Evolutionary conservation across 1,140 invertebrate species (phyloP), one percentile per base, ranked within the genome.

Genomic region (Temnothorax curvispinosus): DNA sequence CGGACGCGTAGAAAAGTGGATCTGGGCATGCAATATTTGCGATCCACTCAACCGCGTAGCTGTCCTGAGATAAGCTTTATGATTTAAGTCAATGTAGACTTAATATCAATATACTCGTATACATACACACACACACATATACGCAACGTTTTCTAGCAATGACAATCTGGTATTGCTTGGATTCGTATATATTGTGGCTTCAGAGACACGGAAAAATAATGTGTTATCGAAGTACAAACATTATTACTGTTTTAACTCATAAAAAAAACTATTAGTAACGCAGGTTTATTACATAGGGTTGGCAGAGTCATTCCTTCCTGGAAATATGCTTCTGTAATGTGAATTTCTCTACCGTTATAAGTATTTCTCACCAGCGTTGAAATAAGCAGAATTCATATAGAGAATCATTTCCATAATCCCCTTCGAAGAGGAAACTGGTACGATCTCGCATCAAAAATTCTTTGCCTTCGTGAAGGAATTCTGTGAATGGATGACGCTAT

Each of bases 41-140:
- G 44, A 76, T 85, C 72, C 86, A 87, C 86, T 87, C 86, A 85
- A 64, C 81, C 80, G 50, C 65, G 58, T 54, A 52, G 65, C 47
- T 74, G 41, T 80, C 69, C 4, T 21, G 69, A 32, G 62, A 78
- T 85, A 86, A 86, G 71, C 65, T 86, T 85, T 85, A 88, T 88
- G 82, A 86, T 85, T 86, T 81, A 78, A 85, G 82, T 85, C 75
- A 86, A 85, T 76, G 82, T 74, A 86, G 87, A 88, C 64, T 86
- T 87, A 81, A 86, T 86, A 87, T 87, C 85, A 52, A 81, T 62
- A 82, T 72, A 44, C 52, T 52, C 84, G 52, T 50, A 35, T 18
- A 64, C 9, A 64, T n/a, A 64, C 35, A 27, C 27, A 27, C 27
- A 62, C 35, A 62, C 32, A 58, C 15, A 54, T 5, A 18, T 1